Evolutionary conservation across 1,140 invertebrate species (phyloP).

Genomic region (Drosophila micromelanica): DNA sequence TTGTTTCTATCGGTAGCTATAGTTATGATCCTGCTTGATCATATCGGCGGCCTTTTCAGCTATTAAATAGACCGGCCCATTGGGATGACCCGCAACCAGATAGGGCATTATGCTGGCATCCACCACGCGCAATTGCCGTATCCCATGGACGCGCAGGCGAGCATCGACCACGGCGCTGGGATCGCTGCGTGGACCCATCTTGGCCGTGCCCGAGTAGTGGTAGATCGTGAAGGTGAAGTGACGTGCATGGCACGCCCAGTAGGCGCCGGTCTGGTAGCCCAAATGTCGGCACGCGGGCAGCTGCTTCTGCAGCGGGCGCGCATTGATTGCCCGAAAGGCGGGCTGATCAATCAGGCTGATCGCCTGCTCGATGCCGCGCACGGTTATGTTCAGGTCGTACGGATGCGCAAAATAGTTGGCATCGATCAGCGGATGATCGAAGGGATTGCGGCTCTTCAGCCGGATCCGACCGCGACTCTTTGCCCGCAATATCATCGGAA

Average conservation of each 20-base stretch:
- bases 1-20: slow-evolving; percentile 14
- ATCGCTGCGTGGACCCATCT: slow-evolving; percentile 91
- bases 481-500: slow-evolving; percentile 89
- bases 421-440: slow-evolving; percentile 90
- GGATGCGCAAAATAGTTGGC: slow-evolving; percentile 90
- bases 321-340: slow-evolving; percentile 86
- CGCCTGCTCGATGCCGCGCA: slow-evolving; percentile 87
- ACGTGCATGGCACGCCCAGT: slow-evolving; percentile 90
- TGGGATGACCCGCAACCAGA: slow-evolving; percentile 87
- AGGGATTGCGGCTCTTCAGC: slow-evolving; percentile 88
- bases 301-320: slow-evolving; percentile 86
- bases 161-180: slow-evolving; percentile 89
- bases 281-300: slow-evolving; percentile 87
- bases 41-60: slow-evolving; percentile 89
- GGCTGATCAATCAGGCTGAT: slow-evolving; percentile 86
- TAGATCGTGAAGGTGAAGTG: slow-evolving; percentile 90
- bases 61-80: slow-evolving; percentile 88
- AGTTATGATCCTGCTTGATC: slow-evolving; percentile 85
- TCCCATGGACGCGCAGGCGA: slow-evolving; percentile 88
- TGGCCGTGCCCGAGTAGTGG: slow-evolving; percentile 93
- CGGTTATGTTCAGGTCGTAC: slow-evolving; percentile 88
- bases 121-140: slow-evolving; percentile 88
- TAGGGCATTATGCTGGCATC: slow-evolving; percentile 90
- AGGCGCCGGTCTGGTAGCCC: slow-evolving; percentile 87
- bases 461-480: slow-evolving; percentile 90